Percentiles rank a stretch among this genome's conserved stretches.
These are phyloP conservation scores for Spilogale gracilis DNA, from an alignment of 2,113 vertebrate genomes.

Conservation along the genomic window DNA sequence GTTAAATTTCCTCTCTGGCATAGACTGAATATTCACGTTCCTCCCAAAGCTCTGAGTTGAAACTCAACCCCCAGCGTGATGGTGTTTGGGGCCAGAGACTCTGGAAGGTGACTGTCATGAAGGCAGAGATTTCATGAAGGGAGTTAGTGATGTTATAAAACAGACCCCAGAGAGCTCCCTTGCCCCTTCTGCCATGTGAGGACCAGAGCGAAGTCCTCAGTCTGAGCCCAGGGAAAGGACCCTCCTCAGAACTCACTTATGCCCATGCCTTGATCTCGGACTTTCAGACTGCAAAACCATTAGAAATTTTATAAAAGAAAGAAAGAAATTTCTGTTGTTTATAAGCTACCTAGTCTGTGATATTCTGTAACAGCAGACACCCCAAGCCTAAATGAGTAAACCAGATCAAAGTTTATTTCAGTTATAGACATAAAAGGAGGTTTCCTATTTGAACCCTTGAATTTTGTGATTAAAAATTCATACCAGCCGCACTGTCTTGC, in stretches of 20 bases:
- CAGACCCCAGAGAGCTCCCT: neutral
- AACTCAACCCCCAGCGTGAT: neutral
- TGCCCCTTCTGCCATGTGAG: neutral
- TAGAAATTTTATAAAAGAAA: neutral
- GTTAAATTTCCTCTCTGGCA: neutral
- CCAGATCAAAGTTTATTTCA: neutral
- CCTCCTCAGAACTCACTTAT: neutral
- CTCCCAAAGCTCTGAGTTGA: neutral
- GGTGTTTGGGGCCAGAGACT: neutral
- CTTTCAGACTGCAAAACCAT: neutral
- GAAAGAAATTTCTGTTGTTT: neutral
- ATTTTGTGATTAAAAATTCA: neutral
- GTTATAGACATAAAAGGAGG: slow-evolving; percentile 10
- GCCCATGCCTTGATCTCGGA: neutral
- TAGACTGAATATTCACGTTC: neutral
- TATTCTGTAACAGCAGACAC: neutral
- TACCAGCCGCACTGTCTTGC: neutral
- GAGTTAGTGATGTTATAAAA: neutral
- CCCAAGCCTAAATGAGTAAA: neutral
- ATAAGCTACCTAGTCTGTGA: neutral
- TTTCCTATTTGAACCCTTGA: neutral
- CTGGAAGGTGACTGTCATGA: neutral
- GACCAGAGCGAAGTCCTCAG: neutral
- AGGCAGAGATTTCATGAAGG: neutral
- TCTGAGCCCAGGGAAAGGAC: neutral